A percentile compares a stretch with the other conserved stretches of the same genome.
Evolutionary conservation across 2,113 vertebrate genomes (phyloP).

Genomic region (Anolis carolinensis): DNA sequence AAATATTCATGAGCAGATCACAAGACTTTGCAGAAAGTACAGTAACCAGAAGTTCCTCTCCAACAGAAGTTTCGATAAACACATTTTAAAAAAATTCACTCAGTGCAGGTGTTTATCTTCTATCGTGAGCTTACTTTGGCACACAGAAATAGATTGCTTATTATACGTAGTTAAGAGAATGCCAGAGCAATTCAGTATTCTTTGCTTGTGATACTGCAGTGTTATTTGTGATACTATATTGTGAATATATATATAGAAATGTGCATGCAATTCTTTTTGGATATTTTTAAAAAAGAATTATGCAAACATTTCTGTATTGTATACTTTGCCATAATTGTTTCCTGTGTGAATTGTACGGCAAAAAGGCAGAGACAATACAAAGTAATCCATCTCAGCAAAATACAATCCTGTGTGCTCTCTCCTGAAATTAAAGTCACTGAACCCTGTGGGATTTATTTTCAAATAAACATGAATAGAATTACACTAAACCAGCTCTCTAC

Average conservation of each 20-base stretch:
- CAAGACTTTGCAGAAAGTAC: not conserved
- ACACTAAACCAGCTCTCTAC: too few relatives aligned
- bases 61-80: not conserved
- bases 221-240: not conserved
- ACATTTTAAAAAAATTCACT: accelerated
- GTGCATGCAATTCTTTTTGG: not conserved
- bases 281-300: too few relatives aligned
- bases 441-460: too few relatives aligned
- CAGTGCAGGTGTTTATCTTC: not conserved
- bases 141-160: accelerated
- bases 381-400: too few relatives aligned
- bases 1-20: not conserved
- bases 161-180: accelerated
- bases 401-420: too few relatives aligned
- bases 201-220: not conserved
- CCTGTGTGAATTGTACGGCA: too few relatives aligned
- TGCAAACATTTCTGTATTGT: too few relatives aligned
- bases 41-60: constrained; percentile 32
- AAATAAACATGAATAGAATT: too few relatives aligned
- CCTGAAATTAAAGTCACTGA: too few relatives aligned
- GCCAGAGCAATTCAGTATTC: not conserved
- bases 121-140: not conserved
- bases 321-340: too few relatives aligned
- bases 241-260: not conserved
- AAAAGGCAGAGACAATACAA: too few relatives aligned